Conservation (phyloP, 2,888 invertebrate species). For the Thyatira batis region DNA sequence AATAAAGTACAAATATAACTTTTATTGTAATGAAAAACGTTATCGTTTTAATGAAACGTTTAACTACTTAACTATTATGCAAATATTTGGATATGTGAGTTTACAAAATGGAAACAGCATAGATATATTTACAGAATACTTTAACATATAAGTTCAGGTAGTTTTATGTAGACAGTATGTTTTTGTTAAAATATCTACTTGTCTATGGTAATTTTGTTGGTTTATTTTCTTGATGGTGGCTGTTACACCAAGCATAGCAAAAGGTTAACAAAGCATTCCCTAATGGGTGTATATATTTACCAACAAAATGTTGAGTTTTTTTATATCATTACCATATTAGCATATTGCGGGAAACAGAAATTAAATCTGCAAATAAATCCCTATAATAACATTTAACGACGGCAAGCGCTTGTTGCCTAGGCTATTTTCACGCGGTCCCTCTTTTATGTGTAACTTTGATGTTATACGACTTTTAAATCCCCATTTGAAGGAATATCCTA, state of each 20-base stretch:
- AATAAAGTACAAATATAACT: not conserved
- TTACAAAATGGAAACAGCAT: not conserved
- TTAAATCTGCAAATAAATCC: slow-evolving; percentile 42
- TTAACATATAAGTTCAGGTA: too few relatives aligned
- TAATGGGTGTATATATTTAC: not conserved
- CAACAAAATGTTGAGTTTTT: too few relatives aligned
- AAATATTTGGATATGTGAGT: not conserved
- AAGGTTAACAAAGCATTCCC: not conserved
- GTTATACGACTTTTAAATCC: slow-evolving; percentile 30
- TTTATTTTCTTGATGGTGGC: too few relatives aligned
- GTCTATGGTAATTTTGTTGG: too few relatives aligned
- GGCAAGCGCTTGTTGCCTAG: slow-evolving; percentile 18
- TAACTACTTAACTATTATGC: not conserved
- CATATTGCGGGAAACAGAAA: slow-evolving; percentile 35
- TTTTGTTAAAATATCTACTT: too few relatives aligned
- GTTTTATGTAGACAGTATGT: too few relatives aligned
- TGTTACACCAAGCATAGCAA: too few relatives aligned
- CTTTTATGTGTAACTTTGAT: slow-evolving; percentile 36
- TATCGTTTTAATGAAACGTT: not conserved
- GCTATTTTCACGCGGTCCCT: slow-evolving; percentile 27
- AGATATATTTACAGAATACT: too few relatives aligned
- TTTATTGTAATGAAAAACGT: not conserved
- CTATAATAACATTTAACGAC: slow-evolving; percentile 39
- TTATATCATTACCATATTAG: slow-evolving; percentile 13
- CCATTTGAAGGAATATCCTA: slow-evolving; percentile 27